Evolutionary conservation across 2,888 invertebrate genomes (phyloP).

Genomic region (Leptinotarsa juncta): DNA sequence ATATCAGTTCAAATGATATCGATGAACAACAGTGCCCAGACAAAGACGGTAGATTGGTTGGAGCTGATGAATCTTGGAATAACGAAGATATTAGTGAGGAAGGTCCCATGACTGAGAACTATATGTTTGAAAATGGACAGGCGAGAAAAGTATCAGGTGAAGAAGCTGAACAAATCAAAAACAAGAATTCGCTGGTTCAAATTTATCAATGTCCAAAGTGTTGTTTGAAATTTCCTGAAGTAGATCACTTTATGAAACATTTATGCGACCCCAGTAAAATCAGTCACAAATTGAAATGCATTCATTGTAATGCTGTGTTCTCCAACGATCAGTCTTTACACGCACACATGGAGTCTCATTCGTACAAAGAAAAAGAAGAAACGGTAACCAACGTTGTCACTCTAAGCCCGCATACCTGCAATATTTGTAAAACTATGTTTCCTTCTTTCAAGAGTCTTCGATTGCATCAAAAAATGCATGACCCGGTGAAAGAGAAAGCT

Average conservation of each 20-base stretch:
- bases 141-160: too few relatives aligned
- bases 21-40: conserved; percentile 54
- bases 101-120: conserved; percentile 54
- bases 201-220: conserved; percentile 68
- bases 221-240: conserved; percentile 64
- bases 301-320: conserved; percentile 69
- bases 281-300: conserved; percentile 67
- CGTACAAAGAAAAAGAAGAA: conserved; percentile 51
- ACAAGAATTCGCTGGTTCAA: conserved; percentile 52
- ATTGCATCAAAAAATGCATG: conserved; percentile 81
- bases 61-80: conserved; percentile 72
- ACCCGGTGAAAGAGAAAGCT: conserved; percentile 72
- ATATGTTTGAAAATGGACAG: conserved; percentile 48
- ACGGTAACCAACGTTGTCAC: conserved; percentile 45
- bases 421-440: conserved; percentile 76
- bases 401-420: conserved; percentile 69
- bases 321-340: conserved; percentile 64
- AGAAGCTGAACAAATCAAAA: too few relatives aligned
- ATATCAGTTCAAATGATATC: conserved; percentile 57
- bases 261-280: conserved; percentile 57
- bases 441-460: conserved; percentile 75
- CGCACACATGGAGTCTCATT: conserved; percentile 73
- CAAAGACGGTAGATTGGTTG: conserved; percentile 67
- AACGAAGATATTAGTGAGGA: conserved; percentile 52
- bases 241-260: conserved; percentile 66